Evolutionary conservation across 23 tunicate species (phyloP).

Genomic region (Trididemnum miniatum): DNA sequence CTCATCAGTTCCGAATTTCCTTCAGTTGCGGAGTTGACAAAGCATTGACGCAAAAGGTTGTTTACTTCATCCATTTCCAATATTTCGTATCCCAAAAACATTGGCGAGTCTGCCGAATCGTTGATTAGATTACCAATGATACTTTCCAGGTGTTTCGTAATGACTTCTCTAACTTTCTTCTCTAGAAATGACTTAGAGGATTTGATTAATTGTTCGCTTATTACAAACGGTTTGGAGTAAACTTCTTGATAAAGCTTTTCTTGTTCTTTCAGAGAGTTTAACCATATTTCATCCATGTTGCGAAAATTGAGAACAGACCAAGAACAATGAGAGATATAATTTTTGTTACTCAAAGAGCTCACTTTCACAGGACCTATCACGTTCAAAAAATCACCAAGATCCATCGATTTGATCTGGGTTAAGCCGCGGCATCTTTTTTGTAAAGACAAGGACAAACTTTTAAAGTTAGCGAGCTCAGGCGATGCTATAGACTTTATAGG

Average conservation of each 20-base stretch:
- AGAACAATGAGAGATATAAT: constrained; percentile 18
- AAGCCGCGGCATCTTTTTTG: neutral
- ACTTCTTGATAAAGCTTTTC: constrained; percentile 15
- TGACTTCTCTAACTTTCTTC: neutral
- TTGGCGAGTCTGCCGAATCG: neutral
- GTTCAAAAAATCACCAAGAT: constrained; percentile 35
- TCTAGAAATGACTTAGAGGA: constrained; percentile 18
- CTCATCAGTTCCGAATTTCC: neutral
- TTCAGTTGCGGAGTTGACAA: neutral
- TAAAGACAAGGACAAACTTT: neutral
- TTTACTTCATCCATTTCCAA: constrained; percentile 25
- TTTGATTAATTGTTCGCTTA: constrained; percentile 4
- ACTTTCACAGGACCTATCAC: constrained; percentile 17
- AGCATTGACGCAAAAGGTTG: neutral
- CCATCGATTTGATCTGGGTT: neutral
- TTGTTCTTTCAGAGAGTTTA: constrained; percentile 19
- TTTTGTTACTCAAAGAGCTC: constrained; percentile 30
- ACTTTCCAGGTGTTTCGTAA: neutral
- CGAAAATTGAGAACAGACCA: constrained; percentile 7
- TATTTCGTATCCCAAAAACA: constrained; percentile 46
- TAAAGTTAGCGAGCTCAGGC: neutral
- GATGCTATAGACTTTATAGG: neutral
- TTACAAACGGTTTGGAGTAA: constrained; percentile 19
- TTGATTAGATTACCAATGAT: neutral
- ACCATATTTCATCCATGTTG: constrained; percentile 24